Conservation (phyloP, 2,888 invertebrate species). For the Branchinecta sandiegonensis region DNA sequence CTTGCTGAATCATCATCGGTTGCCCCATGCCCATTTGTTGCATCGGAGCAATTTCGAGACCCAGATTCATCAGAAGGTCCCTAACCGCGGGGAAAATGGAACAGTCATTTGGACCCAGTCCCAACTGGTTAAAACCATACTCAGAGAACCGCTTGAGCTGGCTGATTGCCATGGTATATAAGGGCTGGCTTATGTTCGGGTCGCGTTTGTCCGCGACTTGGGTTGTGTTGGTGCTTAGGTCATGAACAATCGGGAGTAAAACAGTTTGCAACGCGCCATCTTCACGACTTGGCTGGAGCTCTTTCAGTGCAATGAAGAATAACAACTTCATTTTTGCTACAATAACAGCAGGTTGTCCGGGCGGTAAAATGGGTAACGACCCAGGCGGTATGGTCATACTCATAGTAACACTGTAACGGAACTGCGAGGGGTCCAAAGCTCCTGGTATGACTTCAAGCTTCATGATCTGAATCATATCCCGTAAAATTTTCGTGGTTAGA, state of each 20-base stretch:
- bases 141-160: slow-evolving; percentile 48
- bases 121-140: slow-evolving; percentile 40
- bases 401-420: slow-evolving; percentile 82
- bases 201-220: slow-evolving; percentile 68
- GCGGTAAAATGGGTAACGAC: slow-evolving; percentile 69
- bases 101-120: slow-evolving; percentile 49
- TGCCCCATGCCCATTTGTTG: slow-evolving; percentile 14
- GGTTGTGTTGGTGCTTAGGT: slow-evolving; percentile 67
- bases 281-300: slow-evolving; percentile 30
- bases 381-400: slow-evolving; percentile 83
- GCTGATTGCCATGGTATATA: slow-evolving; percentile 25
- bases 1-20: neutral
- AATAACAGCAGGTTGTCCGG: slow-evolving; percentile 72
- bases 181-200: slow-evolving; percentile 29
- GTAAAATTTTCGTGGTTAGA: slow-evolving; percentile 68
- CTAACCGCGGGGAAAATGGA: slow-evolving; percentile 80
- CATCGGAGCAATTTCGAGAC: slow-evolving; percentile 55
- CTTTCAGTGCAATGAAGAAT: slow-evolving; percentile 51
- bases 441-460: slow-evolving; percentile 47
- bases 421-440: slow-evolving; percentile 44
- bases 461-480: slow-evolving; percentile 83
- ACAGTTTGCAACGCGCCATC: slow-evolving; percentile 49
- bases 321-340: slow-evolving; percentile 74
- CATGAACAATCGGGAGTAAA: slow-evolving; percentile 78
- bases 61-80: slow-evolving; percentile 69